Conservation (phyloP, 35 echinoderm and acorn worm species). For the Lytechinus pictus region DNA sequence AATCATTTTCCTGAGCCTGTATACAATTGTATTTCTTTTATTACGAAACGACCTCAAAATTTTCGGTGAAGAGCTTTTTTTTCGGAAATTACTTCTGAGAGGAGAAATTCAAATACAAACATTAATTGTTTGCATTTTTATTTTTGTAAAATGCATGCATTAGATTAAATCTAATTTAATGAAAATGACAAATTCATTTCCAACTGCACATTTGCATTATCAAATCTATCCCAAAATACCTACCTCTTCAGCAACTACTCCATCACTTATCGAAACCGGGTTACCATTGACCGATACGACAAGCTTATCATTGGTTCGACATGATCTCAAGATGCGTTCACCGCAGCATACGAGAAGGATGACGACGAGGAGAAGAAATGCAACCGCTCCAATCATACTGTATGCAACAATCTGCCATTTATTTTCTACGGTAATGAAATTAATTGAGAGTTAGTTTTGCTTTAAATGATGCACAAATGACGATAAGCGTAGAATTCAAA, state of each 20-base stretch:
- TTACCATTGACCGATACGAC: conserved; percentile 26
- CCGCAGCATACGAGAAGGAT: neutral
- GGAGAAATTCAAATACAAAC: too few species aligned
- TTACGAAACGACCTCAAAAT: too few species aligned
- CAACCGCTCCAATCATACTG: conserved; percentile 39
- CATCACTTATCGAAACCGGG: conserved; percentile 30
- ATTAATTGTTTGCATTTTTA: too few species aligned
- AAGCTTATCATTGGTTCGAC: conserved; percentile 4
- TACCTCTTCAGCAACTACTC: conserved; percentile 20
- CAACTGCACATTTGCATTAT: too few species aligned
- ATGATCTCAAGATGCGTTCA: neutral
- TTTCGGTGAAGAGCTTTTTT: too few species aligned
- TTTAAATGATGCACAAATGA: neutral
- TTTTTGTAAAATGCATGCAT: too few species aligned
- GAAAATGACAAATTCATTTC: too few species aligned
- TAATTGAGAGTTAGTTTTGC: neutral
- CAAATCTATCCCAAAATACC: neutral
- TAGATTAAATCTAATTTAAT: too few species aligned
- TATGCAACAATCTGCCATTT: conserved; percentile 46
- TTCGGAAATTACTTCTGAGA: too few species aligned
- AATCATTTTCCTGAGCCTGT: too few species aligned
- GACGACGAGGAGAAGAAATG: neutral
- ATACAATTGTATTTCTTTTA: too few species aligned
- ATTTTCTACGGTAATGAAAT: neutral
- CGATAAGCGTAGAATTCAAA: too few species aligned